Percentiles rank a stretch among this genome's conserved stretches.
phyloP scores from a whole-genome alignment of 1,140 invertebrate species.

The Ceratoteleas bidentatus region DNA sequence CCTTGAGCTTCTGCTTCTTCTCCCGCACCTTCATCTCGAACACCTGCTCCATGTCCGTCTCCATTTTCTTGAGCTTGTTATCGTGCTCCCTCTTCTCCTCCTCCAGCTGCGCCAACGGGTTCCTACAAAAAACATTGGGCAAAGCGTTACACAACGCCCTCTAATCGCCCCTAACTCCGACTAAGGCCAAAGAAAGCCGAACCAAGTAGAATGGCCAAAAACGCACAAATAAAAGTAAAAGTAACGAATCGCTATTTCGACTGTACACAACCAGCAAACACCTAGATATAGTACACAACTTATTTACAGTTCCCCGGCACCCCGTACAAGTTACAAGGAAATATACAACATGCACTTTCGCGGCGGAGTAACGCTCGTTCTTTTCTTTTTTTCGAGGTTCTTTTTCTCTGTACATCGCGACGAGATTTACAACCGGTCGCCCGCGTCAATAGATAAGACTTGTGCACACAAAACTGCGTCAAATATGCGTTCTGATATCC shows the following conservation, averaged over 20 bases:
- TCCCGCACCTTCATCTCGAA: slow-evolving; percentile 93
- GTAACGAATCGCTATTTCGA: too few species aligned
- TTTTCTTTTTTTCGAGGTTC: too few species aligned
- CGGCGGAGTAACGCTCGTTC: not conserved
- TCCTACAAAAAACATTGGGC: slow-evolving; percentile 84
- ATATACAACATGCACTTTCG: too few species aligned
- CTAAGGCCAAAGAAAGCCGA: too few species aligned
- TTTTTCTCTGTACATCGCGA: too few species aligned
- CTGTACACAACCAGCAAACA: too few species aligned
- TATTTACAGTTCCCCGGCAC: too few species aligned
- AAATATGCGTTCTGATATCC: slow-evolving; percentile 75
- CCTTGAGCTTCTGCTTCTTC: slow-evolving; percentile 95
- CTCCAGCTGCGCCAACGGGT: slow-evolving; percentile 98
- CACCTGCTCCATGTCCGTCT: slow-evolving; percentile 97
- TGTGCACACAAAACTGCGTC: slow-evolving; percentile 82
- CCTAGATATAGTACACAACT: too few species aligned
- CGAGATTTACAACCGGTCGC: too few species aligned
- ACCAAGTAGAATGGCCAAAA: not conserved
- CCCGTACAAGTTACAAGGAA: too few species aligned
- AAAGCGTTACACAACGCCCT: not conserved
- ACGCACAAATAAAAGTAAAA: slow-evolving; percentile 21
- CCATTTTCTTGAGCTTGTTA: slow-evolving; percentile 97
- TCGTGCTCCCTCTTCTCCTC: slow-evolving; percentile 98
- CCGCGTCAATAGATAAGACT: slow-evolving; percentile 80
- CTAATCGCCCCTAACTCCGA: too few species aligned